A percentile compares a stretch with the other conserved stretches of the same genome.
Evolutionary conservation across 2,113 vertebrate genomes (phyloP).

Genomic region (Nycticebus coucang): DNA sequence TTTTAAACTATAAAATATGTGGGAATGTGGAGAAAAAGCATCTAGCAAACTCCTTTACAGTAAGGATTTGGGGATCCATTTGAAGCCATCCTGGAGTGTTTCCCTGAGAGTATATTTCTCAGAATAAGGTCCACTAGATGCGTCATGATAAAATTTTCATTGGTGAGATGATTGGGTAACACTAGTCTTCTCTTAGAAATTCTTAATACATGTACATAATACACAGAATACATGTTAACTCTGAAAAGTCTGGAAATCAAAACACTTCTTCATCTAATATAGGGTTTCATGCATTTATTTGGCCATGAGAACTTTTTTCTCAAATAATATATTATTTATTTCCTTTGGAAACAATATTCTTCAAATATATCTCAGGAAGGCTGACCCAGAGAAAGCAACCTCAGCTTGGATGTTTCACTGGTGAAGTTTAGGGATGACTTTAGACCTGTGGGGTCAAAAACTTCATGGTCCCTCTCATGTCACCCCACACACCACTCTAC

Average conservation of each 20-base stretch:
- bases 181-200: slow-evolving; percentile 11
- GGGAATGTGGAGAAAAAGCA: not conserved
- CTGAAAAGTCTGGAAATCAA: not conserved
- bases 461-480: not conserved
- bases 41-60: not conserved
- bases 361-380: not conserved
- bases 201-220: not conserved
- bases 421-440: not conserved
- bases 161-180: not conserved
- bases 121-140: not conserved
- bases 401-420: not conserved
- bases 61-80: not conserved
- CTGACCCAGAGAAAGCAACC: not conserved
- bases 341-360: not conserved
- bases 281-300: not conserved
- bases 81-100: not conserved
- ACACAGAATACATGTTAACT: not conserved
- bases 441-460: not conserved
- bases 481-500: not conserved
- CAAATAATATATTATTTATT: not conserved
- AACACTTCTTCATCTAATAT: not conserved
- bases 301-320: not conserved
- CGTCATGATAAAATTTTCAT: not conserved
- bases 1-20: not conserved
- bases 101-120: not conserved